phyloP scores from a whole-genome alignment of 2,888 invertebrate species.

The Pammene fasciana region DNA sequence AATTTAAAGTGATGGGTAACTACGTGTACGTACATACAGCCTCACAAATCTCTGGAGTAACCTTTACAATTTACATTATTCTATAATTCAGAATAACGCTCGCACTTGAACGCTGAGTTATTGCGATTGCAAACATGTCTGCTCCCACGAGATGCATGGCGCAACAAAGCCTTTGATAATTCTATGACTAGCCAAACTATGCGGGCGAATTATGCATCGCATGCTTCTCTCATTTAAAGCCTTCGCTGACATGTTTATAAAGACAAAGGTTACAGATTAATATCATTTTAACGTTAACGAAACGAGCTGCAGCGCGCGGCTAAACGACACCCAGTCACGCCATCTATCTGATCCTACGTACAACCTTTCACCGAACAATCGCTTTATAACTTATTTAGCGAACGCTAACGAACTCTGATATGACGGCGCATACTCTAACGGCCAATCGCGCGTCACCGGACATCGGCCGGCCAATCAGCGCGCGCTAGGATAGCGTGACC shows the following conservation, averaged over 20 bases:
- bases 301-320: constrained; percentile 75
- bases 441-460: constrained; percentile 75
- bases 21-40: constrained; percentile 1
- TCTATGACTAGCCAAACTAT: constrained; percentile 61
- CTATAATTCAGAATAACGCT: constrained; percentile 27
- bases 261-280: constrained; percentile 79
- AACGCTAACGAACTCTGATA: constrained; percentile 78
- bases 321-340: constrained; percentile 82
- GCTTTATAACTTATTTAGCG: constrained; percentile 82
- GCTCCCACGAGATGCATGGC: constrained; percentile 34
- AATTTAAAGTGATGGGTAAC: background rate
- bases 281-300: constrained; percentile 75
- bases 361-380: constrained; percentile 74
- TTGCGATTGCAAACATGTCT: constrained; percentile 34
- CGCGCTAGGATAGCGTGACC: constrained; percentile 82
- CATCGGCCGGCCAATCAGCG: constrained; percentile 78
- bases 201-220: constrained; percentile 70
- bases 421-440: constrained; percentile 75
- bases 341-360: constrained; percentile 79
- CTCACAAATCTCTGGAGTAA: constrained; percentile 12
- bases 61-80: constrained; percentile 29
- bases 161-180: constrained; percentile 46
- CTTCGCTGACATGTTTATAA: constrained; percentile 75
- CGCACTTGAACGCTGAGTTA: constrained; percentile 24
- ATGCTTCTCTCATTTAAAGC: constrained; percentile 66